Evolutionary conservation across 1,140 invertebrate species (phyloP).

Genomic region (Drosophila sp.): DNA sequence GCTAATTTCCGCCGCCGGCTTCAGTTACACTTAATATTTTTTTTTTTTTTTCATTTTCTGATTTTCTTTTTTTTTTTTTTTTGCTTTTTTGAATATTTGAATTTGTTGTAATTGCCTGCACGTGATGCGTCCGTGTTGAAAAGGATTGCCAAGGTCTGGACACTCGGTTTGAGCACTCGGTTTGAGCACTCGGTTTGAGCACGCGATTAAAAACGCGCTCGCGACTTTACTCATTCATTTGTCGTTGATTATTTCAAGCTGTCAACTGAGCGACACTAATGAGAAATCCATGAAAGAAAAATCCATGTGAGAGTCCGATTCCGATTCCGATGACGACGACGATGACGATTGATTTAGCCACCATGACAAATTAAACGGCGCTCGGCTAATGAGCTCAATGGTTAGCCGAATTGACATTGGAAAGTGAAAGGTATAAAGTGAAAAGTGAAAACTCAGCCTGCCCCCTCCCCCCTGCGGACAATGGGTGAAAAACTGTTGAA

Average conservation of each 20-base stretch:
- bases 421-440: conserved; percentile 14
- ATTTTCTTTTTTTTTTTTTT: conserved; percentile 6
- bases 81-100: too few relatives aligned
- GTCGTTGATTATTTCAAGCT: conserved; percentile 44
- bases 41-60: neutral
- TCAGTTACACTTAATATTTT: conserved; percentile 31
- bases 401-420: conserved; percentile 12
- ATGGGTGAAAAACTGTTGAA: conserved; percentile 58
- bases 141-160: conserved; percentile 30
- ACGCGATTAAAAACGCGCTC: conserved; percentile 19
- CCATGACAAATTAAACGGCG: conserved; percentile 77
- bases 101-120: conserved; percentile 65
- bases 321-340: too few relatives aligned
- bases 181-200: conserved; percentile 10
- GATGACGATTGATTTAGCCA: conserved; percentile 68
- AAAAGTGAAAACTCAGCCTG: conserved; percentile 9
- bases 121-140: conserved; percentile 53
- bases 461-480: neutral
- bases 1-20: conserved; percentile 45
- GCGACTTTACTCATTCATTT: conserved; percentile 30
- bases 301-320: conserved; percentile 14
- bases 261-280: conserved; percentile 55
- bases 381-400: conserved; percentile 71
- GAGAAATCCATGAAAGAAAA: conserved; percentile 45
- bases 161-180: conserved; percentile 6